These are phyloP conservation scores for Rhinogobius similis DNA, from an alignment of 2,113 vertebrate genomes.

Conservation along the genomic window DNA sequence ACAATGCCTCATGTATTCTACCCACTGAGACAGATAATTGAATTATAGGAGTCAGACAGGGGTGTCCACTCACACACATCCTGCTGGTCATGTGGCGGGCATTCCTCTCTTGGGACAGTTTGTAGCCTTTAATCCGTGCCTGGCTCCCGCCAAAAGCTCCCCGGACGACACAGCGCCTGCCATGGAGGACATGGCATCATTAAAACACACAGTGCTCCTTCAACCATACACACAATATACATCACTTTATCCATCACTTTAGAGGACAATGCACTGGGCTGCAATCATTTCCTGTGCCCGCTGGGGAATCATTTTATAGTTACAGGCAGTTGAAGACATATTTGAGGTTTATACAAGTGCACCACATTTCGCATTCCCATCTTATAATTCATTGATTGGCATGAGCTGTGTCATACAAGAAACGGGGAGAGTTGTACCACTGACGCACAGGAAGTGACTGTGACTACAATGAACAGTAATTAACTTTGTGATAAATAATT, in stretches of 20 bases:
- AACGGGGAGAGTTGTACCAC: constrained; percentile 3
- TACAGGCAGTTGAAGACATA: constrained; percentile 1
- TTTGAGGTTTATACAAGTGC: constrained; percentile 12
- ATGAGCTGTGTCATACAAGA: not conserved
- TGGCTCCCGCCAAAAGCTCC: constrained; percentile 79
- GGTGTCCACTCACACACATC: constrained; percentile 43
- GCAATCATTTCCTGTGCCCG: constrained; percentile 10
- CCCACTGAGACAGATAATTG: constrained; percentile 20
- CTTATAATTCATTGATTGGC: constrained; percentile 13
- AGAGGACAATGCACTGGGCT: constrained; percentile 7
- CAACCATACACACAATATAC: constrained; percentile 29
- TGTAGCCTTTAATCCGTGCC: constrained; percentile 82
- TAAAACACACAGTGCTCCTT: constrained; percentile 67
- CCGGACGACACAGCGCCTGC: constrained; percentile 71
- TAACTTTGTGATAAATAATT: not conserved
- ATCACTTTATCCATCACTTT: constrained; percentile 14
- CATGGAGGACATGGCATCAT: constrained; percentile 74
- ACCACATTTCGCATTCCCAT: constrained; percentile 11
- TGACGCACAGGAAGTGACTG: not conserved
- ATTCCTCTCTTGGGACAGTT: constrained; percentile 81
- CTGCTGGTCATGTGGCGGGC: constrained; percentile 70
- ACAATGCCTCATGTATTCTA: constrained; percentile 15
- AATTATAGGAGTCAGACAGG: constrained; percentile 26
- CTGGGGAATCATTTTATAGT: not conserved
- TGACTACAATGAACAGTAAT: constrained; percentile 1